A percentile compares a stretch with the other conserved stretches of the same genome.
Evolutionary conservation across 2,888 invertebrate species (phyloP).

Genomic region (Cataglyphis cursor): DNA sequence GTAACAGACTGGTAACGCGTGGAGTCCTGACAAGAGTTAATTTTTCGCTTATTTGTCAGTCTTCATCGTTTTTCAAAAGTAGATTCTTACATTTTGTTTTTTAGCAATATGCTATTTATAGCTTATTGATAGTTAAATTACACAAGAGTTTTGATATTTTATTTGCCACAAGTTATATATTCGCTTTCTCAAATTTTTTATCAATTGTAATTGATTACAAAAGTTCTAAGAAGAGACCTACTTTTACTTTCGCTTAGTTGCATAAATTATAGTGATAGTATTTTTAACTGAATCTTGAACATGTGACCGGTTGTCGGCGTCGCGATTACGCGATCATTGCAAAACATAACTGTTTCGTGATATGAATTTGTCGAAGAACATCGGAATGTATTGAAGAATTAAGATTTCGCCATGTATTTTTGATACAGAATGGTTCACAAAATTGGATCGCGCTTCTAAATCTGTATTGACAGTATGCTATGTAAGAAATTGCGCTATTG

Average conservation of each 20-base stretch:
- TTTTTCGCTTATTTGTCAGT: neutral
- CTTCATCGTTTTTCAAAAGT: neutral
- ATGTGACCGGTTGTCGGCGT: neutral
- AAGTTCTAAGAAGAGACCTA: slow-evolving; percentile 1
- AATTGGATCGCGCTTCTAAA: slow-evolving; percentile 66
- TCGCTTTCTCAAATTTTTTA: slow-evolving; percentile 3
- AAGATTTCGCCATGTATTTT: slow-evolving; percentile 60
- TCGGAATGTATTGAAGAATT: slow-evolving; percentile 8
- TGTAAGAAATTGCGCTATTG: slow-evolving; percentile 80
- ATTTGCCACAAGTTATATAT: neutral
- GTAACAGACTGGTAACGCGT: slow-evolving; percentile 5
- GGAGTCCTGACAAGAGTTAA: neutral
- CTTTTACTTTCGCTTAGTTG: slow-evolving; percentile 40
- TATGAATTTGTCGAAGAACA: slow-evolving; percentile 51
- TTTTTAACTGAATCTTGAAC: slow-evolving; percentile 33
- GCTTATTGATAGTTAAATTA: neutral
- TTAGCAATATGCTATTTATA: neutral
- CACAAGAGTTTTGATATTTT: neutral
- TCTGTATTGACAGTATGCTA: slow-evolving; percentile 60
- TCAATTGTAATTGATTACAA: neutral
- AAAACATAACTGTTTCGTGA: slow-evolving; percentile 52
- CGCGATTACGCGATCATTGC: slow-evolving; percentile 40
- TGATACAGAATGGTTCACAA: slow-evolving; percentile 49
- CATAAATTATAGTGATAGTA: slow-evolving; percentile 29
- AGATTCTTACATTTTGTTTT: neutral